Conservation (phyloP, 2,113 vertebrate genomes). For the Syrmaticus mikado region DNA sequence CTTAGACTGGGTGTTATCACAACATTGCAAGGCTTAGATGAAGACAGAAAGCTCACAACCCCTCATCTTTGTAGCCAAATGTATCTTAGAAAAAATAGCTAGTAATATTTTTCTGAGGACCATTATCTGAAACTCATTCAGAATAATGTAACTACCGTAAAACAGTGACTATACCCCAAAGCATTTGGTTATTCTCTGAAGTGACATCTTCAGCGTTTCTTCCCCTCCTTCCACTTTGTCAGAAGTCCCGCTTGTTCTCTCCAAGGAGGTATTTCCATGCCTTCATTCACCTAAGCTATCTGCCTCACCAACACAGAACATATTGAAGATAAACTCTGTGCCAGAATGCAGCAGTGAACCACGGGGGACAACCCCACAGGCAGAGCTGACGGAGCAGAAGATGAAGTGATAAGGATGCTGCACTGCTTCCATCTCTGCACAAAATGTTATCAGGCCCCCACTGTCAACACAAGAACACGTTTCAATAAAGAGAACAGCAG, state of each 20-base stretch:
- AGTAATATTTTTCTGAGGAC: neutral
- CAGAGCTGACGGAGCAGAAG: neutral
- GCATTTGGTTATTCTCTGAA: neutral
- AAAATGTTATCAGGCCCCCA: accelerated
- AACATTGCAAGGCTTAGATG: neutral
- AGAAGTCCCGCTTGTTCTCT: neutral
- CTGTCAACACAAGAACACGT: accelerated
- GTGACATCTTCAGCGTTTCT: neutral
- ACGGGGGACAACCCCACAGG: neutral
- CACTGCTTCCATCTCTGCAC: neutral
- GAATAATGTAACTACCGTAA: neutral
- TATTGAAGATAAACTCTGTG: neutral
- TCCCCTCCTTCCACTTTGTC: neutral
- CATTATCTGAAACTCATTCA: neutral
- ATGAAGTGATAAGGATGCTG: neutral
- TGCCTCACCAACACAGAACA: neutral
- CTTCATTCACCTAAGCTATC: neutral
- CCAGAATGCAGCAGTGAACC: neutral
- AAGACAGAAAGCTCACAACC: neutral
- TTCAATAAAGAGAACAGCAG: neutral
- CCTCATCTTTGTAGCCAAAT: neutral
- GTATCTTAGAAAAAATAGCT: neutral
- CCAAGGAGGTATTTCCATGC: neutral
- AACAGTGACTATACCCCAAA: neutral
- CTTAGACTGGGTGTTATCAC: neutral